phyloP scores from a whole-genome alignment of 2,888 invertebrate species.

The Caenorhabditis becei region DNA sequence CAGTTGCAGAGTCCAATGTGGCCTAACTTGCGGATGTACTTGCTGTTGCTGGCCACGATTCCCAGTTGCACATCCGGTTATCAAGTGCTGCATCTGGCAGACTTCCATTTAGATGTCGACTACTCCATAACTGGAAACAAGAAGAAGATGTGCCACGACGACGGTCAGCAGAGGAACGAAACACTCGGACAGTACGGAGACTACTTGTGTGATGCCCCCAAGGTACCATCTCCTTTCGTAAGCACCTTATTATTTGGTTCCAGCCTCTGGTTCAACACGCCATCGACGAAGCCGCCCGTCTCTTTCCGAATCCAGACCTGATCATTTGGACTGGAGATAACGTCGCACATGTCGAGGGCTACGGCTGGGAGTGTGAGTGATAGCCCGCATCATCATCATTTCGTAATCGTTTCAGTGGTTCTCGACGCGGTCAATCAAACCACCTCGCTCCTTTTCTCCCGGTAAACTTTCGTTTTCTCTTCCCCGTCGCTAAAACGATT shows the following conservation, averaged over 20 bases:
- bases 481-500: constrained; percentile 31
- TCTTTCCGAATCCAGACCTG: constrained; percentile 73
- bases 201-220: constrained; percentile 79
- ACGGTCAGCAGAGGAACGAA: constrained; percentile 42
- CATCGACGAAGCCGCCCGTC: constrained; percentile 67
- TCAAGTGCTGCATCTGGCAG: constrained; percentile 76
- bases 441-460: constrained; percentile 60
- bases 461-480: constrained; percentile 30
- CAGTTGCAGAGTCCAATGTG: constrained; percentile 31
- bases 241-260: constrained; percentile 9
- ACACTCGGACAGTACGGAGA: constrained; percentile 77
- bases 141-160: constrained; percentile 71
- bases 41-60: constrained; percentile 34
- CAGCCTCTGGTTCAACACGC: constrained; percentile 75
- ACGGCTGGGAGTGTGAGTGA: constrained; percentile 72
- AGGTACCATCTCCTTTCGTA: constrained; percentile 56
- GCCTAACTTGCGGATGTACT: constrained; percentile 47
- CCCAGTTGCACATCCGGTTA: not conserved
- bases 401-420: constrained; percentile 60
- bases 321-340: constrained; percentile 81
- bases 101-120: constrained; percentile 78
- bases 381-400: not conserved
- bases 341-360: constrained; percentile 77
- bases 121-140: constrained; percentile 73
- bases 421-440: constrained; percentile 63